Conservation (phyloP, 2,113 vertebrate genomes). For the Sinocyclocheilus maitianheensis region DNA sequence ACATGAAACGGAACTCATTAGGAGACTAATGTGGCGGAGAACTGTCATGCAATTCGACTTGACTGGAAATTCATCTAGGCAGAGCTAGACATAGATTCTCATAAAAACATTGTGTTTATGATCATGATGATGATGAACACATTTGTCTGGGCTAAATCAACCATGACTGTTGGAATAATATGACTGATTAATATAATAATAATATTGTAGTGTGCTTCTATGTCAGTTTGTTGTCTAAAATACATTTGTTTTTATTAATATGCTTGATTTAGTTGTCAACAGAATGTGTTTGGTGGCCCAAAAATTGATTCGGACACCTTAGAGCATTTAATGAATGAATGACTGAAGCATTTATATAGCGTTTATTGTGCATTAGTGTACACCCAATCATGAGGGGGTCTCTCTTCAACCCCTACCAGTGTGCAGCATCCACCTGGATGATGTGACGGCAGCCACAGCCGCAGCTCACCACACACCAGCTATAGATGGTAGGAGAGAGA, state of each 20-base stretch:
- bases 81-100: conserved; percentile 38
- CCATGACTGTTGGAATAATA: not conserved
- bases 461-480: too few relatives aligned
- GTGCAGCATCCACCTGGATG: too few relatives aligned
- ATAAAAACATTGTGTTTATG: conserved; percentile 16
- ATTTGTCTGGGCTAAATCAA: conserved; percentile 20
- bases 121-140: conserved; percentile 28
- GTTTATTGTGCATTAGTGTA: too few relatives aligned
- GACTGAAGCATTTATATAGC: too few relatives aligned
- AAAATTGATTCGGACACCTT: not conserved
- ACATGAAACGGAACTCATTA: conserved; percentile 45
- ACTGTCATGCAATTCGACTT: conserved; percentile 49
- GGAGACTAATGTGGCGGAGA: conserved; percentile 58
- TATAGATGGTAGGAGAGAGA: too few relatives aligned
- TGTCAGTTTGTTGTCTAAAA: not conserved
- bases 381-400: too few relatives aligned
- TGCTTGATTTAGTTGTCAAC: not conserved
- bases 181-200: not conserved
- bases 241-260: not conserved
- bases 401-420: too few relatives aligned
- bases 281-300: not conserved
- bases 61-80: conserved; percentile 42
- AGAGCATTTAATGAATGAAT: not conserved
- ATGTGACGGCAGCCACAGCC: too few relatives aligned
- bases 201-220: not conserved